Evolutionary conservation across 2,888 invertebrate species (phyloP), one percentile per base, ranked within the genome.

Genomic region (Phytoseiulus persimilis): DNA sequence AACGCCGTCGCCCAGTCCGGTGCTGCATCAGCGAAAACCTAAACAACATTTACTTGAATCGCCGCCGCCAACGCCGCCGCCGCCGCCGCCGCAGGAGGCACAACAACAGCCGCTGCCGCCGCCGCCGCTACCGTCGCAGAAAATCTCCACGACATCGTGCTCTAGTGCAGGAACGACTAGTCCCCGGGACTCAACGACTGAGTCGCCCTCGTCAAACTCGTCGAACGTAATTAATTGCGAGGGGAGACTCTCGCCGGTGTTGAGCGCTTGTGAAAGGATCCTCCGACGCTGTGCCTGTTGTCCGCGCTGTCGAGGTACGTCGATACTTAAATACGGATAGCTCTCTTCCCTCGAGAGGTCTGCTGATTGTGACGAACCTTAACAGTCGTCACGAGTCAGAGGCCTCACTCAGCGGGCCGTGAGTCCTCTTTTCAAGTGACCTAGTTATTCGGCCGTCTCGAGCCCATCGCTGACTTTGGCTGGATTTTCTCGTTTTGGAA

Each of bases 221-320:
- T 65, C 65, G 65, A 65, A 65, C 65, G 65, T 65, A 23, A 65
- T 23, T 65, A 65, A 65, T 32, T 87, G 87, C 87, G 87, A 87
- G 39, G 87, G 87, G 28, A 33, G 87, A 39, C 87, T 87, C 11
- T 87, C 87, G n/a, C 87, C 87, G 32, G 87, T 87, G 87, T 45
- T 87, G 39, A 87, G 87, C 45, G 32, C 87, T 31, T 87, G 87
- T 45, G 87, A 87, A 87, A 87, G 87, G 33, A 87, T 87, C 87
- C 33, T 87, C 31, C 87, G 87, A 32, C 87, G 45, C 33, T 87
- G 87, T 45, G 32, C 87, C 87, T 87, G 87, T 45, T 87, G 87
- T 87, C 87, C 87, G 39, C 87, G 87, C 23, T 87, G 87, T 45
- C 87, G 87, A 87, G 87, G 87, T 87, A 87, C 31, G 87, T 39